Percentiles rank a stretch among this genome's conserved stretches.
These are phyloP conservation scores for Megalops atlanticus DNA, from an alignment of 2,113 vertebrate genomes.

Conservation along the genomic window DNA sequence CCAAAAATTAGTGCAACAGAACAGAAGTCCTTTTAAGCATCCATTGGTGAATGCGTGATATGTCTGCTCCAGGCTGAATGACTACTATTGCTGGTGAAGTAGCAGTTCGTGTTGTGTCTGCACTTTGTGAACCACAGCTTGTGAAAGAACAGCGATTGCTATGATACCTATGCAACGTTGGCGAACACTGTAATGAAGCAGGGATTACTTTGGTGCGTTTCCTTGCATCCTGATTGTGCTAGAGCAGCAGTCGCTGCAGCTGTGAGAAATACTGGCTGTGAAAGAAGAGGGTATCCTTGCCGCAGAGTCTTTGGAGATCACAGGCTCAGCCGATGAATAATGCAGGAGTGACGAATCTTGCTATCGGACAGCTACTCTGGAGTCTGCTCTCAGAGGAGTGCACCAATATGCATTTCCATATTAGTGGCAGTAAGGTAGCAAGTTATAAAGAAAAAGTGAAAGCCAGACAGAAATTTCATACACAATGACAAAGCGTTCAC, in stretches of 20 bases:
- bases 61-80: neutral
- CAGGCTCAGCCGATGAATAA: constrained; percentile 10
- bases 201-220: too few species aligned
- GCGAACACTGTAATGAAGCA: too few species aligned
- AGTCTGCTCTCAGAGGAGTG: neutral
- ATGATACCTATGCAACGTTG: too few species aligned
- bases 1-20: too few species aligned
- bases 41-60: neutral
- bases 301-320: neutral
- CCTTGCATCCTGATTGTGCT: too few species aligned
- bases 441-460: neutral
- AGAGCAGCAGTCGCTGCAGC: constrained; percentile 4
- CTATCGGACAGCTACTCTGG: neutral
- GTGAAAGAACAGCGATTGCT: neutral
- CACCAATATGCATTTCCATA: neutral
- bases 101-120: neutral
- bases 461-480: constrained; percentile 1
- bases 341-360: neutral
- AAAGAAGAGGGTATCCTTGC: neutral
- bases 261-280: neutral
- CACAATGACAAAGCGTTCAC: neutral
- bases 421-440: too few species aligned
- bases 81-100: neutral
- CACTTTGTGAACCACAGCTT: too few species aligned
- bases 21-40: too few species aligned